These are phyloP conservation scores for Circaetus cinerascens DNA, from an alignment of 2,113 vertebrate species.

Conservation along the genomic window DNA sequence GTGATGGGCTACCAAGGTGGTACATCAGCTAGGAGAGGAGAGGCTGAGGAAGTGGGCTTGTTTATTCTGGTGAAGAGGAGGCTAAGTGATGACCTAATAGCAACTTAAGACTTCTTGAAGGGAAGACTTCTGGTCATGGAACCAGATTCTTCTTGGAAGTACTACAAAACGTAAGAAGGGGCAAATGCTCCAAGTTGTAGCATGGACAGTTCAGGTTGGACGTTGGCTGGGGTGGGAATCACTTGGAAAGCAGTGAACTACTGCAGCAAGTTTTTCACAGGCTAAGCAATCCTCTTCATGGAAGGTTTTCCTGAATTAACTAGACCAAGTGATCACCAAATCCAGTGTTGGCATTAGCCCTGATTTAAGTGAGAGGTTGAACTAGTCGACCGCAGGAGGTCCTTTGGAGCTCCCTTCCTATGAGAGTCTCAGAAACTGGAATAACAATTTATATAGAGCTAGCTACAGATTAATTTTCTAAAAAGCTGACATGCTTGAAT, in stretches of 20 bases:
- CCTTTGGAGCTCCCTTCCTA: background rate
- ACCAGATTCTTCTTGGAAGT: background rate
- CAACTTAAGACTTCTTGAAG: background rate
- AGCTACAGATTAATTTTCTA: conserved; percentile 16
- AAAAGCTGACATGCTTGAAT: background rate
- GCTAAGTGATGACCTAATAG: rapidly evolving
- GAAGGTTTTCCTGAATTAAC: background rate
- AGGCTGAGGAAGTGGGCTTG: background rate
- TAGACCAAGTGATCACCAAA: background rate
- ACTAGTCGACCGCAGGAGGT: rapidly evolving
- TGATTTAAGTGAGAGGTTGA: background rate
- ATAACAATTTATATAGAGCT: conserved; percentile 11
- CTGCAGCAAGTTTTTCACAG: background rate
- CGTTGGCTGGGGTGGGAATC: background rate
- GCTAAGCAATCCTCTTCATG: background rate
- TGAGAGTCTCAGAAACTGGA: background rate
- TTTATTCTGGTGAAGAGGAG: background rate
- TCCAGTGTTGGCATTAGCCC: background rate
- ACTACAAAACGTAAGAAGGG: background rate
- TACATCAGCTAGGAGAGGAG: background rate
- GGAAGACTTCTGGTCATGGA: background rate
- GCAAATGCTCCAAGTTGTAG: rapidly evolving
- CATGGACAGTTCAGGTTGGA: background rate
- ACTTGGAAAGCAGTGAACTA: background rate
- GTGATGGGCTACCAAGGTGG: background rate